Base-by-base conservation (phyloP, 2,888 invertebrate genomes). In the Cryptosula pallasiana region DNA sequence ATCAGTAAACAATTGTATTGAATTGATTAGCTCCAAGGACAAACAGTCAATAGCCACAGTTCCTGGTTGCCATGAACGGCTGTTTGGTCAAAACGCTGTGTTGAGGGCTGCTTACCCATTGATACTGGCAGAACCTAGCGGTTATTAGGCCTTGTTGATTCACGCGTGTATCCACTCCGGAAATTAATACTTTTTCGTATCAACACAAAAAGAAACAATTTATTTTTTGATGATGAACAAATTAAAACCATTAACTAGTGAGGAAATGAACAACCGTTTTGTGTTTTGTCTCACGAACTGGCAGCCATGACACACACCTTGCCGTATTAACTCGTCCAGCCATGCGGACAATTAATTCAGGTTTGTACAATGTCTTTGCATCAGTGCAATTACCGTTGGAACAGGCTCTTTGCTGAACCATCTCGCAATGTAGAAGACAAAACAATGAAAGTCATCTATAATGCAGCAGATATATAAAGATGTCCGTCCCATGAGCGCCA, bases 91-190 rank as follows among this genome's bases (percentile, higher is more conserved):
- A n/a, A n/a, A n/a, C n/a, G n/a, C n/a, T n/a, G n/a, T n/a, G n/a
- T n/a, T n/a, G n/a, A n/a, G n/a, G n/a, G n/a, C n/a, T n/a, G 5
- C 5, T 45, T 45, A 45, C 9, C 45, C 45, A 20, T 45, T 45
- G 45, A 45, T 45, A 13, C 9, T 45, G 9, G 20, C 45, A 45
- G 20, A 13, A 20, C 45, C 5, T 45, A 45, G n/a, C 45, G 16
- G 63, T 29, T 63, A 63, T 63, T 63, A 63, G 63, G 63, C 63
- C 63, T 34, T 63, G 63, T 63, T 63, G 63, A 32, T 27, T 63
- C 32, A 63, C 13, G 29, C 29, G 9, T 32, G 32, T 63, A 32
- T 63, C 63, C 63, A 25, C 9, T 13, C 13, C 63, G 63, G 63
- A 63, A 32, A 63, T 63, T 63, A 63, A 63, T 34, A 63, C 32